Base-by-base conservation (phyloP, 2,113 vertebrate genomes). In the Callospermophilus lateralis region DNA sequence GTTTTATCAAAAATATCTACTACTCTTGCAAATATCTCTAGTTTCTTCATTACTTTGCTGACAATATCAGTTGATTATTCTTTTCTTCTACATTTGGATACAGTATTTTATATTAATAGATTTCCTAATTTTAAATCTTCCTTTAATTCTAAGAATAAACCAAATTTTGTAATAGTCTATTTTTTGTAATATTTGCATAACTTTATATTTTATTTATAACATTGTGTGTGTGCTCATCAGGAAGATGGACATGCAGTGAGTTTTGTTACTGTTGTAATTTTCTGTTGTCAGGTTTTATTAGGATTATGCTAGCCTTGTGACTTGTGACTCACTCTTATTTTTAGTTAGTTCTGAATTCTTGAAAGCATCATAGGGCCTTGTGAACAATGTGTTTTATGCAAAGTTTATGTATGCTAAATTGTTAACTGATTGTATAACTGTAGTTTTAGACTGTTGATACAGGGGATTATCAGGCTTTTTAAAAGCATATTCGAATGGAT, bases 261-360 rank as follows among this genome's bases (percentile, higher is more conserved):
- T 89, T 79, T 84, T 90, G 8, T 74, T 65, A 55, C 91, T 51
- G 26, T 28, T 72, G 30, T 63, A 67, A 78, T 91, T 77, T 81
- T 93, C 28, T 93, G 7, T 84, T 84, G 28, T 84, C 24, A 83
- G 32, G 81, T 83, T 81, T 92, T 96, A 58, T 91, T 90, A 89
- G 19, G 2, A 30, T 51, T 61, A 32, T 89, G 13, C 19, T 81
- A 65, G 37, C 13, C 13, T 77, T 86, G 4, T 65, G 4, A 78
- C 67, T 86, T 80, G n/a, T 72, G 13, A 39, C 73, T 67, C 53
- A 73, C 45, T 85, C 19, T 95, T 72, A 42, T 51, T 89, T 96
- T 83, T 68, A 84, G 37, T 78, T 1, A 42, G 13, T 65, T 95
- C n/a, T 63, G 48, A 72, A 92, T 95, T 65, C 32, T 89, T 93